Percentiles rank a stretch among this genome's conserved stretches.
phyloP scores from a whole-genome alignment of 1,140 invertebrate species.

The Araneus ventricosus region DNA sequence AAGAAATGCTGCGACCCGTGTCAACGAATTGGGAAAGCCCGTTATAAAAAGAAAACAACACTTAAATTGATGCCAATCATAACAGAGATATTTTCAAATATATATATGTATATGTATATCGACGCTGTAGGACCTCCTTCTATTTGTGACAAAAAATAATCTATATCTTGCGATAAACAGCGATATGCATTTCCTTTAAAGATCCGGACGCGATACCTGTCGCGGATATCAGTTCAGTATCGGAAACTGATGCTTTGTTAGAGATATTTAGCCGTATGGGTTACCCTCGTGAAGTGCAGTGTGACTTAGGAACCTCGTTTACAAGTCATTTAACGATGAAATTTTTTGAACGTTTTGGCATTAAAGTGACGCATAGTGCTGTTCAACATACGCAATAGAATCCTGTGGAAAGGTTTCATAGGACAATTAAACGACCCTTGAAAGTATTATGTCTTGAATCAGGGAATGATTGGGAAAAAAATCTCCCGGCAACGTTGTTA shows the following conservation, averaged over 20 bases:
- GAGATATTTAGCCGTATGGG: constrained; percentile 42
- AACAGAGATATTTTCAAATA: background rate
- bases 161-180: background rate
- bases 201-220: too few relatives aligned
- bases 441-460: too few relatives aligned
- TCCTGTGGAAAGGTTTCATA: constrained; percentile 49
- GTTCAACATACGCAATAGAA: constrained; percentile 39
- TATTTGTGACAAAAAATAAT: background rate
- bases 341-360: constrained; percentile 45
- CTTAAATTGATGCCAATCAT: background rate
- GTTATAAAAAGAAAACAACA: background rate
- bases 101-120: too few relatives aligned
- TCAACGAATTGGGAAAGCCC: background rate
- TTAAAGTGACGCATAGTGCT: constrained; percentile 19
- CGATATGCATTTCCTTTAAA: constrained; percentile 24
- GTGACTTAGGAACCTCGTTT: constrained; percentile 7
- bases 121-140: background rate
- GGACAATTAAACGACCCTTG: constrained; percentile 33
- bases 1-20: constrained; percentile 20
- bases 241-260: background rate
- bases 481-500: too few relatives aligned
- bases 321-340: background rate
- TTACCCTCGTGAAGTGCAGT: constrained; percentile 37
- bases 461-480: too few relatives aligned
- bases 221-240: background rate